Conservation (phyloP, 1,140 invertebrate genomes). For the Listronotus oregonensis region DNA sequence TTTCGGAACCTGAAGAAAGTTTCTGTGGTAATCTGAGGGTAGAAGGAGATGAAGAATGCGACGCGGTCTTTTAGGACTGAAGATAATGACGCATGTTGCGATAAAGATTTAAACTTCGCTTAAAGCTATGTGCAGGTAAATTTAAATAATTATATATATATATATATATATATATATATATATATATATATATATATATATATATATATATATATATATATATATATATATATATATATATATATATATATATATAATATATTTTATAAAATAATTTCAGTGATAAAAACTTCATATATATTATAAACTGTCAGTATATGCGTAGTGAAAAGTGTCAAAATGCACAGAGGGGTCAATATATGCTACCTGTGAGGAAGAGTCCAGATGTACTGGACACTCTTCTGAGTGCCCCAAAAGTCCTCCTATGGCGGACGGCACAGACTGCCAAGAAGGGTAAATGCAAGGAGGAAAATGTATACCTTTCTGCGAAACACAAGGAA, state of each 20-base stretch:
- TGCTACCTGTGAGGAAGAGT: conserved; percentile 88
- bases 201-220: too few relatives aligned
- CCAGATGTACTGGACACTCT: conserved; percentile 73
- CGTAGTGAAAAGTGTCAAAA: conserved; percentile 73
- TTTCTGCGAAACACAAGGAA: conserved; percentile 89
- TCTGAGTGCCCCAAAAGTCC: conserved; percentile 79
- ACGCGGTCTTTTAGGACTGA: conserved; percentile 91
- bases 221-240: too few relatives aligned
- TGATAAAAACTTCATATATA: conserved; percentile 94
- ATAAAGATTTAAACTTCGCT: conserved; percentile 87
- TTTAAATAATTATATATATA: too few relatives aligned
- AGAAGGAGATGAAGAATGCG: conserved; percentile 93
- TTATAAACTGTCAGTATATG: conserved; percentile 87
- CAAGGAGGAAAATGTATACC: conserved; percentile 84
- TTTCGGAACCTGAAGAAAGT: conserved; percentile 91
- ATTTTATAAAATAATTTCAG: conserved; percentile 61
- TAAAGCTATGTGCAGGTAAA: conserved; percentile 83
- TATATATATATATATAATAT: too few relatives aligned
- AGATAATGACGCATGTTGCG: conserved; percentile 89
- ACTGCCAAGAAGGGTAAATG: conserved; percentile 89
- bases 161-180: too few relatives aligned
- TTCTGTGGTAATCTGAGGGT: conserved; percentile 93
- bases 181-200: too few relatives aligned
- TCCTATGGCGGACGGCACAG: conserved; percentile 84
- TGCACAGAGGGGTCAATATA: conserved; percentile 88